phyloP scores from a whole-genome alignment of 2,888 invertebrate species.

The Oligia fasciuncula region DNA sequence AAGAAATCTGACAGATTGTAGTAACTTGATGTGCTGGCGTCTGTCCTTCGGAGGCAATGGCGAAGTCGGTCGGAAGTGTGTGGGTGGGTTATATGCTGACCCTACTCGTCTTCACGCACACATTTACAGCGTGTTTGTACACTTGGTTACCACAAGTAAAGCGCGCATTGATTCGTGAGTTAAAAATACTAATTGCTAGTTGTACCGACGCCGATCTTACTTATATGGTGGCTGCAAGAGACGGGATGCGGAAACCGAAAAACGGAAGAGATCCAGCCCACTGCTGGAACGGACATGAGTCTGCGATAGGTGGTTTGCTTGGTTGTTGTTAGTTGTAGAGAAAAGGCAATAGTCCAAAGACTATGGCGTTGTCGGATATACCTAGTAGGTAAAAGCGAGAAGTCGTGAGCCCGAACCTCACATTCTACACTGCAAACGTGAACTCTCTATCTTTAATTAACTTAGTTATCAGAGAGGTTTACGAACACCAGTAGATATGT shows the following conservation, averaged over 20 bases:
- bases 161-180: background rate
- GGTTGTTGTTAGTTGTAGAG: background rate
- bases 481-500: slow-evolving; percentile 1
- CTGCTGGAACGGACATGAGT: background rate
- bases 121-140: background rate
- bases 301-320: background rate
- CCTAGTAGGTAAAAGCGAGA: background rate
- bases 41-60: background rate
- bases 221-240: background rate
- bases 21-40: no score
- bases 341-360: background rate
- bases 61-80: background rate
- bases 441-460: background rate
- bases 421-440: background rate
- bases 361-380: background rate
- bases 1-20: no score
- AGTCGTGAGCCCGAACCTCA: background rate
- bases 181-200: background rate
- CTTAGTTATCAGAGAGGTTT: background rate
- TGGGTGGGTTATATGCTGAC: background rate
- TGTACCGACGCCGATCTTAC: background rate
- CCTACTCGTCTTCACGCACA: background rate
- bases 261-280: background rate
- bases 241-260: background rate
- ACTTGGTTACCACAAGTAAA: background rate